Base-by-base conservation (phyloP, 2,113 vertebrate genomes). In the Takifugu bimaculatus region DNA sequence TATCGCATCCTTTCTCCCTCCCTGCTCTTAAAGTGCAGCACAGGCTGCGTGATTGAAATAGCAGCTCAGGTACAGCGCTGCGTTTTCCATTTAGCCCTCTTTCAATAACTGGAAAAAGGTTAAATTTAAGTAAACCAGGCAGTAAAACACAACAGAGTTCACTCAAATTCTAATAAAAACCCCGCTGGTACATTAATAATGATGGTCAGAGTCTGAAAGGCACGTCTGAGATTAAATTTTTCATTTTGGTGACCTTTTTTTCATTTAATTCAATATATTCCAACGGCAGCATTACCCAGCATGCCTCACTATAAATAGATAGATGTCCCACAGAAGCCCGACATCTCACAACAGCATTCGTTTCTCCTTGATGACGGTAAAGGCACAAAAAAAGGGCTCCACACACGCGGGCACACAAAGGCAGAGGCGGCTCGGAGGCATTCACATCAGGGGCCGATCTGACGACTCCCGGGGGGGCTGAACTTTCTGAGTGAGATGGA, bases 401-500 rank as follows among this genome's bases (percentile, higher is more conserved):
- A 68, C 55, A 66, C 63, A 49, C 59, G 54, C 45, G 52, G 56
- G 54, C 59, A 50, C 58, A 44, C 53, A 72, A 54, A 57, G 50
- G 44, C 43, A 39, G 3, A 27, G 67, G 60, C 62, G 50, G 68
- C 75, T 76, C 63, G 54, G 32, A 74, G 50, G 61, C 68, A 59
- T 77, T 77, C 75, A 86, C 84, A 85, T 81, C 70, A 59, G 71
- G 47, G 65, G 52, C 35, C 50, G 71, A 75, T 74, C 52, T 84
- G 84, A 89, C 75, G 80, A 72, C 84, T 86, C 86, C 81, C 79
- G 14, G 39, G 86, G 74, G 83, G 61, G 50, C 26, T 54, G 80
- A 89, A 83, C 88, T 84, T 88, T 79, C 57, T 89, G 89, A 90
- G 85, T 89, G 85, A 85, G 81, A 89, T 80, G 74, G 81, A 88